Percentiles rank a stretch among this genome's conserved stretches.
phyloP scores from a whole-genome alignment of 2,113 vertebrate genomes.

The Lophotis ruficrista region DNA sequence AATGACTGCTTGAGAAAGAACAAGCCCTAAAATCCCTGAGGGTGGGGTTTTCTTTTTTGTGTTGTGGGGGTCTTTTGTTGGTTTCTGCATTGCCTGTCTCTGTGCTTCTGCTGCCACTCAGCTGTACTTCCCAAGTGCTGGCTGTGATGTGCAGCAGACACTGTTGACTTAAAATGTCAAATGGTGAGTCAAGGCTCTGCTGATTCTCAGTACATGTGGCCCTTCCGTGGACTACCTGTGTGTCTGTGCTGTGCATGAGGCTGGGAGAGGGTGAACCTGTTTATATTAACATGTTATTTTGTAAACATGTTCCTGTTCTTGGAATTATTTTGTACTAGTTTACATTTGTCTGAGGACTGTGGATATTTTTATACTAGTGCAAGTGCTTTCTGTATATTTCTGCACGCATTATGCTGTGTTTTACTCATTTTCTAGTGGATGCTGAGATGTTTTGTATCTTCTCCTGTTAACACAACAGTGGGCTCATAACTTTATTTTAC shows the following conservation, averaged over 20 bases:
- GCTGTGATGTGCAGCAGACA: not conserved
- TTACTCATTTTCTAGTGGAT: constrained; percentile 67
- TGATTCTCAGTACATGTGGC: not conserved
- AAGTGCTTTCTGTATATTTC: constrained; percentile 71
- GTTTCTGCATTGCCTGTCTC: not conserved
- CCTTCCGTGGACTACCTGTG: not conserved
- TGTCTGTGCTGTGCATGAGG: constrained; percentile 2
- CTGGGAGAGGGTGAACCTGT: not conserved
- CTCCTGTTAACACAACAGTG: constrained; percentile 40
- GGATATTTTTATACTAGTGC: constrained; percentile 81
- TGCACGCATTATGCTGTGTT: constrained; percentile 54
- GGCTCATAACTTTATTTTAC: constrained; percentile 63
- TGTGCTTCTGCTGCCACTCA: not conserved
- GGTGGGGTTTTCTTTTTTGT: not conserved
- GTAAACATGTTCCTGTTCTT: constrained; percentile 69
- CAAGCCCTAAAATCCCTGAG: not conserved
- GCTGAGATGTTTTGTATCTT: constrained; percentile 64
- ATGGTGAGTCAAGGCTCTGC: not conserved
- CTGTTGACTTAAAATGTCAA: not conserved
- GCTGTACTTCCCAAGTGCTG: not conserved
- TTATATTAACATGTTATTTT: constrained; percentile 71
- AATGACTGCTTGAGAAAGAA: not conserved
- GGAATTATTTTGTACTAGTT: constrained; percentile 76
- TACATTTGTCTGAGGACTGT: constrained; percentile 72
- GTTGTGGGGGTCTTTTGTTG: not conserved